Base-by-base conservation (phyloP, 1,140 invertebrate species). In the Drosophila equinoxialis region DNA sequence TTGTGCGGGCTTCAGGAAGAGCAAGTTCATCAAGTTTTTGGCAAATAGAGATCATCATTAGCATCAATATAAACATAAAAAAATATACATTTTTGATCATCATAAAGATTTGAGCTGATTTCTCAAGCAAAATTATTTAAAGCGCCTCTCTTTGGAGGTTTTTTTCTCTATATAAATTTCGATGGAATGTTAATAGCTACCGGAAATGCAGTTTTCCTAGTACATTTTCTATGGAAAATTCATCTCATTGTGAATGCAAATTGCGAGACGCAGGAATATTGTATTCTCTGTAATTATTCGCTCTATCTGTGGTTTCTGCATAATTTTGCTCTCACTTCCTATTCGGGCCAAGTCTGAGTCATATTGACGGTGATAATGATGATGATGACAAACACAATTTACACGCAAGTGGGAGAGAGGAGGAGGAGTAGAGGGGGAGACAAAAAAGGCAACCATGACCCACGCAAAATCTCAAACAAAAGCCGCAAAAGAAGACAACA, bases 401-500 rank as follows among this genome's bases (percentile, higher is more conserved):
- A 77, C 71, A 48, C 59, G 55, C 48, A 61, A 41, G 68, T 37
- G 42, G 17, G n/a, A n/a, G 23, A 42, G 42, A 37, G 63, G 39
- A 26, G 55, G 35, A 17, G 0, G 17, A 17, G 51, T n/a, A n/a
- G n/a, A n/a, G 37, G 59, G 39, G 5, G 55, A 11, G 51, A 59
- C 65, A 39, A 85, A 73, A 68, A 73, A 68, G 63, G 33, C 67
- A 84, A 86, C 81, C 82, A 81, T 85, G 81, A 85, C 82, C 81
- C 81, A 85, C 81, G 82, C 81, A 81, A 81, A 85, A 63, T 54
- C 30, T 68, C 20, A 35, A 26, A 64, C 68, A 73, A 73, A 72
- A 65, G 33, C 17, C 37, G 51, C 42, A 66, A 69, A 65, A 73
- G 37, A 37, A 66, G 37, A 65, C 42, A 70, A 61, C 26, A 64